Evolutionary conservation across 2,797 vertebrate genomes (phyloP).

Genomic region (Rallus crepitans): DNA sequence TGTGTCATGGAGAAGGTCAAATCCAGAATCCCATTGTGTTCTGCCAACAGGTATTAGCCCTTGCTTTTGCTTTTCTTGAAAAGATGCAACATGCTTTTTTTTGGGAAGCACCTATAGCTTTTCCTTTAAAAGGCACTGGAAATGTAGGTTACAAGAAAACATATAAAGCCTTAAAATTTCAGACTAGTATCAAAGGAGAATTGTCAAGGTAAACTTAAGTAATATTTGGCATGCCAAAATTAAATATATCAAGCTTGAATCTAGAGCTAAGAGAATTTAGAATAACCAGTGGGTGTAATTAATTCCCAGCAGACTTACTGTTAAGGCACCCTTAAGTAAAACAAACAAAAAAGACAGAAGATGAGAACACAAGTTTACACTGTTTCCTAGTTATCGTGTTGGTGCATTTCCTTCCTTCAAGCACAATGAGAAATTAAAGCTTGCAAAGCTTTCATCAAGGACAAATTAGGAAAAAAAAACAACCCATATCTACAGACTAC

Average conservation of each 20-base stretch:
- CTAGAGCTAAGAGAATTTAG: neutral
- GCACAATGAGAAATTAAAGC: neutral
- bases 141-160: neutral
- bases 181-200: neutral
- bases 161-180: neutral
- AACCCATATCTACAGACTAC: rapidly evolving
- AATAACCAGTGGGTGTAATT: neutral
- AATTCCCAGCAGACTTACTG: neutral
- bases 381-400: neutral
- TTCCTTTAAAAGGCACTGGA: neutral
- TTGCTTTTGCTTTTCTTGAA: neutral
- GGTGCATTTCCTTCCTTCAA: neutral
- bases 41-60: neutral
- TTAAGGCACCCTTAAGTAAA: neutral
- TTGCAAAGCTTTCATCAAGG: neutral
- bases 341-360: neutral
- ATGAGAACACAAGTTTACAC: neutral
- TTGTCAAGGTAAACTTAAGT: neutral
- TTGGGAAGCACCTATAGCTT: neutral
- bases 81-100: neutral
- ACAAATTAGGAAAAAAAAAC: neutral
- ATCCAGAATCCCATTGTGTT: neutral
- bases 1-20: neutral
- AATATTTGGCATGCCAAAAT: neutral
- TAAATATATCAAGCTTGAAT: neutral